Evolutionary conservation across 2,888 invertebrate species (phyloP), one percentile per base, ranked within the genome.

Genomic region (Metallyticus violacea): DNA sequence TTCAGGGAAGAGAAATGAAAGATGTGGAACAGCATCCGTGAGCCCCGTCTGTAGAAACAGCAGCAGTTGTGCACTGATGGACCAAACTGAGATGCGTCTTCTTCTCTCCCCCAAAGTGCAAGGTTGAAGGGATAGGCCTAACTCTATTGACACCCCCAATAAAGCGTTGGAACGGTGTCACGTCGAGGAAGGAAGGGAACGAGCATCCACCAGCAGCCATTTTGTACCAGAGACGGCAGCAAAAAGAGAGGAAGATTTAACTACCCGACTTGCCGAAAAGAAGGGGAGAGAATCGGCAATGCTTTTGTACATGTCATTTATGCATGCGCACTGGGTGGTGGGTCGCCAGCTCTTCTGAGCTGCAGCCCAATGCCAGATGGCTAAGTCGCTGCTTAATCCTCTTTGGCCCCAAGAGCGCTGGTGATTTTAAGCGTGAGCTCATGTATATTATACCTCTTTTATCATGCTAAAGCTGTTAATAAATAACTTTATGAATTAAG

Each of bases 101-200:
- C 30, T 81, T 28, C 81, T 28, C 9, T 30, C 29, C 81, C 40
- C 40, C 40, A 62, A 62, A 62, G 22, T 9, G 9, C 40, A 62
- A 62, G 40, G 40, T 62, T 30, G 62, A 26, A 76, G 26, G 62
- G 62, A 26, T 26, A 25, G 28, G 27, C 25, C 76, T 83, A 77
- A 81, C 87, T 87, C 87, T 82, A 87, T 87, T 87, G 87, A 87
- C 87, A 87, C 87, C 82, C 83, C 29, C 40, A 78, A 81, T 81
- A 84, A 78, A 81, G 86, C 62, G 25, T 15, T 25, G 15, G 85
- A 27, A 30, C 62, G 85, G 84, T 15, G 85, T n/a, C 25, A 77
- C 28, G 25, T 22, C 26, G 81, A 27, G 88, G 15, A 29, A 77
- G 85, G 77, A 77, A 27, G n/a, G 30, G 79, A 77, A 77, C 86